Base-by-base conservation (phyloP, 1,140 invertebrate species). In the Drosophila elegans region DNA sequence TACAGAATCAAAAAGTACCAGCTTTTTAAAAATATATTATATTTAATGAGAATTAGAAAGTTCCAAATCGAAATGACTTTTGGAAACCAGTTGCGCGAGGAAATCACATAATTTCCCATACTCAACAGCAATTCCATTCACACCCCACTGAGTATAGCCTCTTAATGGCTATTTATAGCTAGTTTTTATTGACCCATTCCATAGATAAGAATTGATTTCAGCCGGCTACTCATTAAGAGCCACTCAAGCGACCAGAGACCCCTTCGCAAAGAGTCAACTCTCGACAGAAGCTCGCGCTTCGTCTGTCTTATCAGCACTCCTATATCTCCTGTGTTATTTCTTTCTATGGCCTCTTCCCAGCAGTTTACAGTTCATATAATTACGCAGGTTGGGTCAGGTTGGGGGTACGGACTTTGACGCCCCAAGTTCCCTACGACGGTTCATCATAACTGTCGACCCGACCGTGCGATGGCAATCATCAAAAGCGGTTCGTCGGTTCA, bases 141-240 rank as follows among this genome's bases (percentile, higher is more conserved):
- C 67, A 71, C 64, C 42, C 67, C 64, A 41, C 9, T 25, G 64
- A 63, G 27, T 32, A 34, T 48, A 36, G 42, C 32, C 39, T 29
- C 55, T 48, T 63, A 45, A 61, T 62, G 68, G 44, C 59, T 78
- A 78, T 78, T 67, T 66, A 69, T 68, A 77, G 61, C 32, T 38
- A 7, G 16, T 36, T 68, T 49, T 61, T 69, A 75, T 64, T 73
- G 64, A 71, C 54, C 46, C 27, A 55, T 66, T 41, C 42, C 21
- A 36, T 7, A 61, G 66, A 76, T 77, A 76, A 77, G 74, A 68
- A 48, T 71, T 71, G 75, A 63, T 52, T 80, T 52, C 68, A 48
- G 59, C 11, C 55, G 46, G 63, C 60, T 48, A 80, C 60, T 66
- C 51, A 63, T 56, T 61, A 25, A 21, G 25, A 53, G 49, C 32